phyloP scores from a whole-genome alignment of 1,140 invertebrate species.

The Aporrectodea caliginosa region DNA sequence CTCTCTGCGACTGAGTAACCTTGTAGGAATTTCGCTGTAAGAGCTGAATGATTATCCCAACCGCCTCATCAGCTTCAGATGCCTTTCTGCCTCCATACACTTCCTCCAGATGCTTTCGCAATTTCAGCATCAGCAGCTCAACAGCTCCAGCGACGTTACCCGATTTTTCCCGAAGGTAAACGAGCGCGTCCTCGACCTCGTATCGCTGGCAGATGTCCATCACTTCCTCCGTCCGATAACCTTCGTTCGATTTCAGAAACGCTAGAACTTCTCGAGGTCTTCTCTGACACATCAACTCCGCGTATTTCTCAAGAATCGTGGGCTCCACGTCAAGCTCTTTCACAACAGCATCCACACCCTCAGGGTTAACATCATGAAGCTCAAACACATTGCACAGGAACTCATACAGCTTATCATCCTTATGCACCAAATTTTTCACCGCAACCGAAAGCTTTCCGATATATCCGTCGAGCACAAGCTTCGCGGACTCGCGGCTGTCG shows the following conservation, averaged over 20 bases:
- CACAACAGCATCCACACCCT: background rate
- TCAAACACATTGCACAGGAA: background rate
- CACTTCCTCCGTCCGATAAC: constrained; percentile 57
- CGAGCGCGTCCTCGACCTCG: constrained; percentile 58
- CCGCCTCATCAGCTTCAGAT: background rate
- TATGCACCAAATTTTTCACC: background rate
- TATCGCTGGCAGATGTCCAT: constrained; percentile 51
- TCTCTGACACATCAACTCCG: constrained; percentile 67
- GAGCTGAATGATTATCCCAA: constrained; percentile 1
- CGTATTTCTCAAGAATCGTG: constrained; percentile 54
- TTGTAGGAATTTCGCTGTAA: constrained; percentile 21
- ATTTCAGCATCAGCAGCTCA: constrained; percentile 53
- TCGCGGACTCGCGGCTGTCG: constrained; percentile 37
- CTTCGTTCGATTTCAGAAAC: constrained; percentile 51
- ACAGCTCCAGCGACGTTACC: constrained; percentile 60
- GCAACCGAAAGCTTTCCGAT: background rate
- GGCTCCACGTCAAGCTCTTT: constrained; percentile 40
- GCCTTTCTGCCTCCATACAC: background rate
- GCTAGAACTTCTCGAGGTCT: constrained; percentile 56
- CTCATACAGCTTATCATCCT: constrained; percentile 13
- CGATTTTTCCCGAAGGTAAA: constrained; percentile 60
- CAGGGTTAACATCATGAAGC: background rate
- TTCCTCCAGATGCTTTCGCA: background rate
- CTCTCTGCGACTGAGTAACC: constrained; percentile 16
- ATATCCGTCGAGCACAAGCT: constrained; percentile 30